These are phyloP conservation scores for Zaprionus bogoriensis DNA, from an alignment of 2,888 invertebrate species.

Conservation along the genomic window DNA sequence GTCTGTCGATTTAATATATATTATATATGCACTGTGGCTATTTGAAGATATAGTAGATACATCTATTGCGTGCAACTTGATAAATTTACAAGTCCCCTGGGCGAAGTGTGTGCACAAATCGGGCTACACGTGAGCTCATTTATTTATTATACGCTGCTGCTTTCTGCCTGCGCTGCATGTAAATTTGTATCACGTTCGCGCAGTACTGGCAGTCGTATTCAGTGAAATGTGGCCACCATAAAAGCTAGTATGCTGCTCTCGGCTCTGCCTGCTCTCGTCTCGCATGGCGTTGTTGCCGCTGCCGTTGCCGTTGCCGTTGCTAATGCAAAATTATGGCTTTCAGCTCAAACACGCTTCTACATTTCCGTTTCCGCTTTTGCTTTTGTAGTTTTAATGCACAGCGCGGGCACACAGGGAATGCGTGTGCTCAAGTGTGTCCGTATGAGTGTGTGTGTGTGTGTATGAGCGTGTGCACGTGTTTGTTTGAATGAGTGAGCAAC, in stretches of 20 bases:
- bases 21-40: too few species aligned
- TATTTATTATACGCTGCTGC: conserved; percentile 15
- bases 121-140: conserved; percentile 45
- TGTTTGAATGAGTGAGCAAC: conserved; percentile 43
- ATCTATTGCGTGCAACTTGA: conserved; percentile 4
- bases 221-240: conserved; percentile 54
- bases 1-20: too few species aligned
- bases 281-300: conserved; percentile 5
- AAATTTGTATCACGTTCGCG: conserved; percentile 71
- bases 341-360: conserved; percentile 66
- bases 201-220: conserved; percentile 32
- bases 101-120: conserved; percentile 13
- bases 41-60: not conserved
- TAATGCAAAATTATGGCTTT: conserved; percentile 72
- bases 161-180: conserved; percentile 30
- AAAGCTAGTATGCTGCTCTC: conserved; percentile 39
- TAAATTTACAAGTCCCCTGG: conserved; percentile 1
- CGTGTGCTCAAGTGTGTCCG: too few species aligned
- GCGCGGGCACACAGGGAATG: not conserved
- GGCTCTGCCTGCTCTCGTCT: conserved; percentile 4
- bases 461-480: conserved; percentile 16
- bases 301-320: conserved; percentile 24
- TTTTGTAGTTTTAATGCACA: conserved; percentile 61
- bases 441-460: conserved; percentile 12
- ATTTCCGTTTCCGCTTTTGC: conserved; percentile 73